phyloP scores from a whole-genome alignment of 2,113 vertebrate species.

The Nannobrachium achirus region DNA sequence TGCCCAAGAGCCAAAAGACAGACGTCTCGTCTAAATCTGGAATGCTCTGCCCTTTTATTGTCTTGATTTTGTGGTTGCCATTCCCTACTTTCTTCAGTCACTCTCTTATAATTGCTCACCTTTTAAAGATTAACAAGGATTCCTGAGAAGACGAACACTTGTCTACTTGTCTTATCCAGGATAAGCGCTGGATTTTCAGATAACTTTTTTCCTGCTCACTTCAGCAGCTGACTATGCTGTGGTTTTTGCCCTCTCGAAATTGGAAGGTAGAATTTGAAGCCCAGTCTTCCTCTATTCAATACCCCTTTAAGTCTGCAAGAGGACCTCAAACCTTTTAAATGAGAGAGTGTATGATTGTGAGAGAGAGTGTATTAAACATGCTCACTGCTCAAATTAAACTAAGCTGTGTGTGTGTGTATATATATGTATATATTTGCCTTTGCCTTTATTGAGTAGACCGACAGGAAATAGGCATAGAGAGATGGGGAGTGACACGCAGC shows the following conservation, averaged over 20 bases:
- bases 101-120: conserved; percentile 55
- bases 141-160: conserved; percentile 45
- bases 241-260: conserved; percentile 3
- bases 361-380: conserved; percentile 33
- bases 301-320: conserved; percentile 12
- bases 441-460: too few relatives aligned
- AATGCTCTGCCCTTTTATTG: conserved; percentile 63
- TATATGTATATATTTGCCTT: too few relatives aligned
- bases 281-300: neutral
- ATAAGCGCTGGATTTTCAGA: conserved; percentile 25
- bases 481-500: too few relatives aligned
- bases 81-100: conserved; percentile 54
- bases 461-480: too few relatives aligned
- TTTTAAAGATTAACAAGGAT: conserved; percentile 66
- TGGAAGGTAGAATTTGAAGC: neutral
- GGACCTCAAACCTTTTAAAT: neutral
- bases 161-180: conserved; percentile 46
- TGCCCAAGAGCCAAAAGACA: conserved; percentile 72
- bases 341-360: conserved; percentile 5
- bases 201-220: neutral
- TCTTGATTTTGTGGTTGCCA: conserved; percentile 64
- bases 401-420: too few relatives aligned
- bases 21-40: conserved; percentile 71
- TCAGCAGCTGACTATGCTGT: neutral
- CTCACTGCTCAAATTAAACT: conserved; percentile 48